Percentiles rank a stretch among this genome's conserved stretches.
These are phyloP conservation scores for Dendrocopos noguchii DNA, from an alignment of 2,113 vertebrate species.

Conservation along the genomic window DNA sequence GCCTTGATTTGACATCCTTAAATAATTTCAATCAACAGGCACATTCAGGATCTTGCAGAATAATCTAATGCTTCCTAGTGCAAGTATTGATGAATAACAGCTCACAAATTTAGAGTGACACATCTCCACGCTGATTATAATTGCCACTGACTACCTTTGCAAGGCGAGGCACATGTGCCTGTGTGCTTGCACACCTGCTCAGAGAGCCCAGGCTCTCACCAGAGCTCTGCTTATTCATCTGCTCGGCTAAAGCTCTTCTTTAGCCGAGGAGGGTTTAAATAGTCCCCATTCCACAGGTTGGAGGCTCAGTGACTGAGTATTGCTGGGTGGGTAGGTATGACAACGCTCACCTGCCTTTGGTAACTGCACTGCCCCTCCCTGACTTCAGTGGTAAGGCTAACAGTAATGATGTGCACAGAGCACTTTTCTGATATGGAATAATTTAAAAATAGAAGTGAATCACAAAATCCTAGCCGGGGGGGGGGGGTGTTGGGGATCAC, in stretches of 20 bases:
- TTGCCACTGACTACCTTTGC: background rate
- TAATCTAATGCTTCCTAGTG: background rate
- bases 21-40: slow-evolving; percentile 39
- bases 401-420: background rate
- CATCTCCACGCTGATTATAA: slow-evolving; percentile 34
- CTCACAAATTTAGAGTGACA: slow-evolving; percentile 29
- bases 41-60: background rate
- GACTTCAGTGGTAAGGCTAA: background rate
- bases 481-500: too few relatives aligned
- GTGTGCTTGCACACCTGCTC: slow-evolving; percentile 4
- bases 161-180: background rate
- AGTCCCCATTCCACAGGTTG: background rate
- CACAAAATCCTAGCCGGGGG: too few relatives aligned
- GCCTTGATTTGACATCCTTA: background rate
- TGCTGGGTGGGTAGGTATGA: background rate
- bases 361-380: background rate
- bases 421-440: background rate
- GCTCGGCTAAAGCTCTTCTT: background rate
- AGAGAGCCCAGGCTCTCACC: background rate
- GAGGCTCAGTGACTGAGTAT: background rate
- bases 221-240: background rate
- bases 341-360: fast-evolving
- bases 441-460: background rate
- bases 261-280: background rate
- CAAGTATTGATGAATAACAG: background rate